Evolutionary conservation across 2,113 vertebrate species (phyloP).

Genomic region (Hystrix brachyura): DNA sequence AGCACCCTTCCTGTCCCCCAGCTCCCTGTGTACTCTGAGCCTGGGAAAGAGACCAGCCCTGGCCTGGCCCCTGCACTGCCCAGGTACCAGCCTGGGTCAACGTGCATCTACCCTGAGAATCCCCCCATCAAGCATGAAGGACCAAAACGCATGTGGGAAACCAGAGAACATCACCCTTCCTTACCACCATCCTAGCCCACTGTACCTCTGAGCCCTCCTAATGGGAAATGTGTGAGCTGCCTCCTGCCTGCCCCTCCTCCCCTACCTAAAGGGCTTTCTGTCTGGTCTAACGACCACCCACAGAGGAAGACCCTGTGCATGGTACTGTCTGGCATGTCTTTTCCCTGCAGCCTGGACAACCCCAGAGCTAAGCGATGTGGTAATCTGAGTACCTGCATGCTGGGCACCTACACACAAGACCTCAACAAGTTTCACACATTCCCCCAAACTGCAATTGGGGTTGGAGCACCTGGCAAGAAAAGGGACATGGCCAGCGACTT

Average conservation of each 20-base stretch:
- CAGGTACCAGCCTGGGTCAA: slow-evolving; percentile 67
- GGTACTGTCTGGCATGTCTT: slow-evolving; percentile 91
- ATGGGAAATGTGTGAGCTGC: not conserved
- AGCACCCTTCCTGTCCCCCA: not conserved
- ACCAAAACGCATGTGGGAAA: slow-evolving; percentile 77
- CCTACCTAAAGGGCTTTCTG: not conserved
- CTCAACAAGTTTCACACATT: slow-evolving; percentile 96
- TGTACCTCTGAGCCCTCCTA: not conserved
- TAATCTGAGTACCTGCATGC: slow-evolving; percentile 96
- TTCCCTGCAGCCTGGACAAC: slow-evolving; percentile 93
- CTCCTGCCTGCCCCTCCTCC: not conserved
- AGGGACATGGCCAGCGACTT: slow-evolving; percentile 89
- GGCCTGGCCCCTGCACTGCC: not conserved
- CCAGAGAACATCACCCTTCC: not conserved
- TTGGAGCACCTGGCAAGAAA: slow-evolving; percentile 96
- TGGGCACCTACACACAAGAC: slow-evolving; percentile 96
- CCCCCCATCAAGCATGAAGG: slow-evolving; percentile 81
- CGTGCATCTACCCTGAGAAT: slow-evolving; percentile 65
- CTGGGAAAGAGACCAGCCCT: not conserved
- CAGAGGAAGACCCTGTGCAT: slow-evolving; percentile 67
- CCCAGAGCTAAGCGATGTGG: slow-evolving; percentile 95
- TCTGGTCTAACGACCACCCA: slow-evolving; percentile 79
- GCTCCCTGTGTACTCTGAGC: slow-evolving; percentile 70
- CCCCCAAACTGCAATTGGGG: slow-evolving; percentile 94
- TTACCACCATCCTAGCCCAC: not conserved